These are phyloP conservation scores for Perodicticus potto DNA, from an alignment of 2,797 vertebrate genomes.

Conservation along the genomic window DNA sequence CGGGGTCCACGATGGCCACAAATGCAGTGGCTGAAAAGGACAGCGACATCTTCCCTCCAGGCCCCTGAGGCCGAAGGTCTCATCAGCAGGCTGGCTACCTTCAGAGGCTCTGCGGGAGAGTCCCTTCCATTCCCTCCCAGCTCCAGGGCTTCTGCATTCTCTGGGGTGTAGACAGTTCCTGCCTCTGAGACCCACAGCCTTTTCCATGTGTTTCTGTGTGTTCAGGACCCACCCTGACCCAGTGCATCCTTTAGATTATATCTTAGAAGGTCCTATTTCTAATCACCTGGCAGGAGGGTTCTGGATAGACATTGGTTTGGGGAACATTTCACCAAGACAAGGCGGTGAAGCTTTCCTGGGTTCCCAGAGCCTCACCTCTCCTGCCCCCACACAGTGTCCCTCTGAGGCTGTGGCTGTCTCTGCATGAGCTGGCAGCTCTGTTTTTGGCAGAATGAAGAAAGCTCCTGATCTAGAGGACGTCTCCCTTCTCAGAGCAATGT, in stretches of 20 bases:
- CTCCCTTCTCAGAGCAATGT: background rate
- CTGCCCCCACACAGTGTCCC: too few species aligned
- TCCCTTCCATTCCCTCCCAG: accelerated
- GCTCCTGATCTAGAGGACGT: accelerated
- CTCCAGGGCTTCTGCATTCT: accelerated
- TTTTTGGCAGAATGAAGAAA: accelerated
- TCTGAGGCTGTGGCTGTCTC: background rate
- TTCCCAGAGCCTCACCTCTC: background rate
- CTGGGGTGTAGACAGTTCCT: accelerated
- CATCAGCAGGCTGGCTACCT: too few species aligned
- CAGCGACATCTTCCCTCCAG: accelerated
- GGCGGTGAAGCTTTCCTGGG: too few species aligned
- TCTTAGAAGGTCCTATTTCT: background rate
- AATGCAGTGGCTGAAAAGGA: accelerated
- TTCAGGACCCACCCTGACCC: too few species aligned
- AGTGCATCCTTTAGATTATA: accelerated
- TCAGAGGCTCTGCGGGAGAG: background rate
- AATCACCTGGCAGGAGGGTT: background rate
- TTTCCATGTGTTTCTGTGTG: too few species aligned
- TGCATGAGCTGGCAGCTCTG: too few species aligned
- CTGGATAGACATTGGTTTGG: accelerated
- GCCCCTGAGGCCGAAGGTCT: too few species aligned
- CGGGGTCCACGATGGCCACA: accelerated
- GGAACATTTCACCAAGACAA: accelerated
- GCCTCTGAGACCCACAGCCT: accelerated